Base-by-base conservation (phyloP, 2,888 invertebrate genomes). In the Brassicogethes aeneus region DNA sequence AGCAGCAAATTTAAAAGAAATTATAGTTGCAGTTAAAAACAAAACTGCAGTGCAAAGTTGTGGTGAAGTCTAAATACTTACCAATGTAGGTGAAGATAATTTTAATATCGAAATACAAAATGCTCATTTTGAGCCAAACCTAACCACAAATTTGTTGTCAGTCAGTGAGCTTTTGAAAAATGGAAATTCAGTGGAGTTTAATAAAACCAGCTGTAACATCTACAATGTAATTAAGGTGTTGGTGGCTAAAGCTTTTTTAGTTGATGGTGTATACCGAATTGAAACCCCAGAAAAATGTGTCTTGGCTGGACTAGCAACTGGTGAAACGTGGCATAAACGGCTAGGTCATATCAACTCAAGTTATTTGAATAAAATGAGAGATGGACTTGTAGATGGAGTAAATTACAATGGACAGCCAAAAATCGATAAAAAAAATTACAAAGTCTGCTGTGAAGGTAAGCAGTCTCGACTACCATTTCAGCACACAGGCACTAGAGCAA, bases 341-440 rank as follows among this genome's bases (percentile, higher is more conserved):
- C n/a, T n/a, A n/a, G n/a, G n/a, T n/a, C n/a, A n/a, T n/a, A n/a
- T n/a, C n/a, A n/a, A n/a, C n/a, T n/a, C n/a, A n/a, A n/a, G n/a
- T n/a, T n/a, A n/a, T 10, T 23, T 23, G 23, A 23, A 23, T 10
- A 23, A 23, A 23, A 23, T 23, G 23, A 5, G 23, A 23, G 23
- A 23, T 23, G 23, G 23, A 7, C 23, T 23, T 7, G 23, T 23
- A 5, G 23, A 23, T 7, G 23, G 23, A 23, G 10, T 23, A 23
- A 23, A 23, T 5, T 23, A 23, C 23, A 23, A 10, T 23, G 23
- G 23, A 7, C 23, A 23, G 23, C 10, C 10, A 23, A 23, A 23
- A 23, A 23, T 23, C 10, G 23, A 23, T 7, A 23, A 23, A 13
- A 5, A 33, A 33, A 32, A 30, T 17, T 38, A 31, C 17, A 16